Base-by-base conservation (phyloP, 2,888 invertebrate genomes). In the Myathropa florea region DNA sequence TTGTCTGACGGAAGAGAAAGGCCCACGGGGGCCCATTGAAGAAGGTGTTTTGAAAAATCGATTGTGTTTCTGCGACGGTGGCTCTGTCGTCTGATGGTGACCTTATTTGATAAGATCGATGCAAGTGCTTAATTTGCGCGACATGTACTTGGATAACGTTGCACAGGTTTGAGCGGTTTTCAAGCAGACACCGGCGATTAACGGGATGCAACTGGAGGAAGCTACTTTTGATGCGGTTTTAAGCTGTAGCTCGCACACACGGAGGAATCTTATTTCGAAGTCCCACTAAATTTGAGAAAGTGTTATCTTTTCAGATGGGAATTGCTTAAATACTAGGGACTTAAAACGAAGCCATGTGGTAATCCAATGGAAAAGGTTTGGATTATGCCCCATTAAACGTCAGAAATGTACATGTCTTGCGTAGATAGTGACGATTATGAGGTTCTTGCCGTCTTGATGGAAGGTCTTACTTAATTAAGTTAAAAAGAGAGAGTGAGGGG, bases 101-200 rank as follows among this genome's bases (percentile, higher is more conserved):
- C 75, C 39, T 24, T 23, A 28, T 64, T 75, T 23, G 57, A 68
- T 26, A 24, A 33, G 23, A 36, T 68, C 57, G 68, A 30, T 67
- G 28, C 30, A 46, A 28, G 18, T 53, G 26, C 21, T 53, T 30
- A 39, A 39, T 24, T 21, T n/a, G 26, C 21, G 4, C 26, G 64
- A n/a, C 24, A 39, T 39, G 46, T 67, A 26, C 24, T 28, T 28
- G 67, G 18, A 30, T 2, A 30, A 21, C 4, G 28, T 18, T 21
- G 30, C 30, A 21, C 18, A 21, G 30, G 28, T 21, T 28, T 67
- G 28, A 21, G 18, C 46, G 9, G 46, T 2, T 46, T 6, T 18
- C 46, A 18, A 46, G 39, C 4, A 3, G 39, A n/a, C 39, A 1
- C 0, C n/a, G 39, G 18, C 18, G 46, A 3, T 46, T 46, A 46